Evolutionary conservation across 2,797 vertebrate species (phyloP), one percentile per base, ranked within the genome.

Genomic region (Limnodromus scolopaceus): DNA sequence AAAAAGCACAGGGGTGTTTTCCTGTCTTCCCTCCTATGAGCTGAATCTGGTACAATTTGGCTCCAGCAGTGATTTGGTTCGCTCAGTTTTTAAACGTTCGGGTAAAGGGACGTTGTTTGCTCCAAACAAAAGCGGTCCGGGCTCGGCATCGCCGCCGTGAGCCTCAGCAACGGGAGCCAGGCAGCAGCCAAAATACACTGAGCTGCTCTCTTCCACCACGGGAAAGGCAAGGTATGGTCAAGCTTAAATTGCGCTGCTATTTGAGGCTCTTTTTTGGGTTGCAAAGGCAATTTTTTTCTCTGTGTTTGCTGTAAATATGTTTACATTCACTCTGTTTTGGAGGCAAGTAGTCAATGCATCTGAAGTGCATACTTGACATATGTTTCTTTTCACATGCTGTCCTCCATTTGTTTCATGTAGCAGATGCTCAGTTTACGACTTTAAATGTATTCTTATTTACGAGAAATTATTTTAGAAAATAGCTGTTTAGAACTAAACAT

Each of bases 351-450:
- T 97, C 91, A 96, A 94, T 97, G 96, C 93, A 74, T 96, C 93
- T 97, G 94, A 97, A 97, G 91, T 95, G 93, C 87, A 79, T 85
- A 69, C 88, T 95, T 96, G 97, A 94, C 96, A 92, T 95, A 97
- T 96, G 97, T 15, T 96, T 92, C 96, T 87, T 93, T 95, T 97
- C 95, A 70, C 93, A 87, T 93, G 92, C 94, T 95, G 89, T 97
- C 94, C 96, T 96, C 95, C 92, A 93, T 95, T 86, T 60, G 36
- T 94, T 97, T 90, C 81, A 49, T 97, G 94, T 36, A 95, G 89
- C 96, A 97, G 95, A 96, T 97, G 96, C 95, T 97, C 97, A 75
- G 93, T 94, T 97, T 94, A 95, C 86, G 79, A 86, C 95, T 94
- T 96, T 63, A 88, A 91, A 96, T 84, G 78, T 93, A 96, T 94